phyloP scores from a whole-genome alignment of 2,888 invertebrate species.

The Cheilosia vernalis region DNA sequence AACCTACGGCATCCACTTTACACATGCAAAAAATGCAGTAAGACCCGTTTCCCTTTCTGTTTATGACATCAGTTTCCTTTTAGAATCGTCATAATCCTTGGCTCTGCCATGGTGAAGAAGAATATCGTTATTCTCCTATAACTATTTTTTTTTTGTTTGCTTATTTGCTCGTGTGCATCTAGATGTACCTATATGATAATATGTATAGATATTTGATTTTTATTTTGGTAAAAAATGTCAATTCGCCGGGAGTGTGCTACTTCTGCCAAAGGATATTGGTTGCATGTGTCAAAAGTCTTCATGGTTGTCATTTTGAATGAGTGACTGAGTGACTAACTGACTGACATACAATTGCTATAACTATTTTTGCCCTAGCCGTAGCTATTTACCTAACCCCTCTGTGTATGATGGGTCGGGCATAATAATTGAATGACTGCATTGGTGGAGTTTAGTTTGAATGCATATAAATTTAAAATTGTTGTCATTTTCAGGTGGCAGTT shows the following conservation, averaged over 20 bases:
- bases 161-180: not conserved
- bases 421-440: constrained; percentile 29
- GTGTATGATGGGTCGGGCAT: not conserved
- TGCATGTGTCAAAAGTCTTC: constrained; percentile 52
- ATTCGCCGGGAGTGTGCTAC: constrained; percentile 30
- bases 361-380: constrained; percentile 25
- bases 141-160: not conserved
- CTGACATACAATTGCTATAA: constrained; percentile 20
- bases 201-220: not conserved
- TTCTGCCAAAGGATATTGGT: constrained; percentile 43
- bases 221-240: constrained; percentile 42
- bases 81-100: constrained; percentile 45
- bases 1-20: not conserved
- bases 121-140: constrained; percentile 15
- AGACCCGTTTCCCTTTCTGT: constrained; percentile 34
- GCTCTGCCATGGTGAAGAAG: not conserved
- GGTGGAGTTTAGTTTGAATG: constrained; percentile 14
- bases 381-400: not conserved
- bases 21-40: constrained; percentile 15
- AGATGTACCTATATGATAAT: too few relatives aligned
- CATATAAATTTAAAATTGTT: constrained; percentile 26
- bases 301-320: constrained; percentile 49
- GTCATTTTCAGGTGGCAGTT: constrained; percentile 15
- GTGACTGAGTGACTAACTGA: constrained; percentile 38
- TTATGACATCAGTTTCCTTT: constrained; percentile 61